A percentile compares a stretch with the other conserved stretches of the same genome.
Evolutionary conservation across 2,888 invertebrate species (phyloP).

Genomic region (Tortrix viridana): DNA sequence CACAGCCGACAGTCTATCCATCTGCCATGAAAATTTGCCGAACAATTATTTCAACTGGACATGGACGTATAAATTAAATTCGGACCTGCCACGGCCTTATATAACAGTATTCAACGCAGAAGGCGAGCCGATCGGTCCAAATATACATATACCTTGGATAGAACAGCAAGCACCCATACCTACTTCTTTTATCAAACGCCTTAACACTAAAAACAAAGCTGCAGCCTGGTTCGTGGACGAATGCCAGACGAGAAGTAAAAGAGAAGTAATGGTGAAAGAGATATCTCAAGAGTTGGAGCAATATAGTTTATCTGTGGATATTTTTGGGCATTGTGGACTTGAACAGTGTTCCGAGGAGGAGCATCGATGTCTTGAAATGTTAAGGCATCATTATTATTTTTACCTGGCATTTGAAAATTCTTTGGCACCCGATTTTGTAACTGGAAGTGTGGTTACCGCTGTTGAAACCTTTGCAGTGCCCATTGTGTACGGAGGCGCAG

Average conservation of each 20-base stretch:
- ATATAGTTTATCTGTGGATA: conserved; percentile 37
- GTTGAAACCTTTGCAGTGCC: conserved; percentile 81
- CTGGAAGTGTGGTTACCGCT: conserved; percentile 43
- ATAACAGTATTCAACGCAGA: neutral
- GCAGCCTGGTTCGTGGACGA: conserved; percentile 36
- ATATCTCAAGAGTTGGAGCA: conserved; percentile 28
- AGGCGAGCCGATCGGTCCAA: neutral
- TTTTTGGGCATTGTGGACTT: conserved; percentile 39
- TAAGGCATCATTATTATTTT: conserved; percentile 41
- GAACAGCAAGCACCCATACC: conserved; percentile 18
- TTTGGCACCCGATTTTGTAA: conserved; percentile 42
- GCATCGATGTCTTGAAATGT: conserved; percentile 1
- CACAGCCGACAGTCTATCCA: neutral
- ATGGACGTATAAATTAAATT: conserved; percentile 41
- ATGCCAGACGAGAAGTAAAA: neutral
- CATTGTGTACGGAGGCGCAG: conserved; percentile 84
- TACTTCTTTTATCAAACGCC: conserved; percentile 22
- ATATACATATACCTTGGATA: neutral
- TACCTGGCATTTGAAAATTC: conserved; percentile 44
- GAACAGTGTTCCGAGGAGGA: conserved; percentile 25
- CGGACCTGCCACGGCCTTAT: conserved; percentile 20
- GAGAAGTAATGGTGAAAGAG: neutral
- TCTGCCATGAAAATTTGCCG: conserved; percentile 1
- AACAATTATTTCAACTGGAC: conserved; percentile 34
- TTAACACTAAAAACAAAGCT: conserved; percentile 40